Conservation (phyloP, 2,888 invertebrate species). For the Ichneumoninae sp. region DNA sequence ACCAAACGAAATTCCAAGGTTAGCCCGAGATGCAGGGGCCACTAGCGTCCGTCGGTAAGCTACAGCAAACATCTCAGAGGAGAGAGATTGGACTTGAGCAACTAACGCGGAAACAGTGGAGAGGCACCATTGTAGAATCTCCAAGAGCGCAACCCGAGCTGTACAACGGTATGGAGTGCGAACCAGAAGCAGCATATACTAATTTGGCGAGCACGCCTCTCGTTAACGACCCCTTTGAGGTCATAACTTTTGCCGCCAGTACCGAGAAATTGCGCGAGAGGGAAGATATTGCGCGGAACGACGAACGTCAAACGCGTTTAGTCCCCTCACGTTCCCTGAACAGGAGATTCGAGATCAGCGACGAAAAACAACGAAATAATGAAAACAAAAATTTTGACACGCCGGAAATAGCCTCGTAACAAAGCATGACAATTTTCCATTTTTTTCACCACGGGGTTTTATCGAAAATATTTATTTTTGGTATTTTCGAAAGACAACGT, state of each 20-base stretch:
- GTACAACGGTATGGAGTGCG: constrained; percentile 10
- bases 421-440: no score
- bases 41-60: constrained; percentile 6
- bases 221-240: constrained; percentile 82
- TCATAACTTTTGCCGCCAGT: constrained; percentile 78
- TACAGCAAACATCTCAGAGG: not conserved
- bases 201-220: constrained; percentile 76
- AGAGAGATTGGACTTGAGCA: constrained; percentile 11
- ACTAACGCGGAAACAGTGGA: constrained; percentile 2
- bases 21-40: not conserved
- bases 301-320: constrained; percentile 19
- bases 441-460: no score
- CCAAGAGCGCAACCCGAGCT: not conserved
- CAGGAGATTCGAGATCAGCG: not conserved
- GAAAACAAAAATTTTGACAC: no score
- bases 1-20: not conserved
- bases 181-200: constrained; percentile 72
- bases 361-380: not conserved
- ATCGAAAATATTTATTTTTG: no score
- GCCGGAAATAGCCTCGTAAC: no score
- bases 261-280: constrained; percentile 58
- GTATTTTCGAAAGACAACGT: no score
- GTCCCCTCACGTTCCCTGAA: not conserved
- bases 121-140: constrained; percentile 1
- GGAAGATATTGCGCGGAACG: constrained; percentile 15